phyloP scores from a whole-genome alignment of 2,797 vertebrate species.

The Enoplosus armatus region DNA sequence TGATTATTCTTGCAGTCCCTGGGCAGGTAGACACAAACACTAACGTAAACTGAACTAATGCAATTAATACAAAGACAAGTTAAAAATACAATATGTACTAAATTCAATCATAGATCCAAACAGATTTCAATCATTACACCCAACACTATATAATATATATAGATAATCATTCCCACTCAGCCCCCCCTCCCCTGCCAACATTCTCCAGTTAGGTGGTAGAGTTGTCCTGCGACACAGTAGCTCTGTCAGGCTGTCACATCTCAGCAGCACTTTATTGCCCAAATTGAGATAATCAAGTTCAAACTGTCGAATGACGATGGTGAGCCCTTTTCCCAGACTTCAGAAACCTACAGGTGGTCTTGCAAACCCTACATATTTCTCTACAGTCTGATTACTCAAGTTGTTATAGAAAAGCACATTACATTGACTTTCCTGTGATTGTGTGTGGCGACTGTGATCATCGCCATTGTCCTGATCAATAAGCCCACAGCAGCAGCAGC shows the following conservation, averaged over 20 bases:
- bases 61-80: too few relatives aligned
- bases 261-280: not conserved
- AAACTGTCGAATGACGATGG: not conserved
- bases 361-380: not conserved
- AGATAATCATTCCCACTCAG: too few relatives aligned
- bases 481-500: not conserved
- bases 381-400: not conserved
- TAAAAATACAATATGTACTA: too few relatives aligned
- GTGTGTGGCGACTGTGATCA: not conserved
- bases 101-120: too few relatives aligned
- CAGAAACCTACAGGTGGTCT: not conserved
- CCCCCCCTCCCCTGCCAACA: too few relatives aligned
- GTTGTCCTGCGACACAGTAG: too few relatives aligned
- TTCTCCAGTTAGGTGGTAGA: too few relatives aligned
- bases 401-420: not conserved
- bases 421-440: not conserved
- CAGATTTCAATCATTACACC: too few relatives aligned
- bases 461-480: not conserved
- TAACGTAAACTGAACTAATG: too few relatives aligned
- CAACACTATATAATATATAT: too few relatives aligned
- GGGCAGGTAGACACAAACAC: too few relatives aligned
- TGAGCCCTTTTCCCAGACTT: not conserved
- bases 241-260: not conserved
- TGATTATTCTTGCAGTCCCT: too few relatives aligned
- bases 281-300: not conserved